phyloP scores from a whole-genome alignment of 2,113 vertebrate genomes.

The Pantherophis guttatus region DNA sequence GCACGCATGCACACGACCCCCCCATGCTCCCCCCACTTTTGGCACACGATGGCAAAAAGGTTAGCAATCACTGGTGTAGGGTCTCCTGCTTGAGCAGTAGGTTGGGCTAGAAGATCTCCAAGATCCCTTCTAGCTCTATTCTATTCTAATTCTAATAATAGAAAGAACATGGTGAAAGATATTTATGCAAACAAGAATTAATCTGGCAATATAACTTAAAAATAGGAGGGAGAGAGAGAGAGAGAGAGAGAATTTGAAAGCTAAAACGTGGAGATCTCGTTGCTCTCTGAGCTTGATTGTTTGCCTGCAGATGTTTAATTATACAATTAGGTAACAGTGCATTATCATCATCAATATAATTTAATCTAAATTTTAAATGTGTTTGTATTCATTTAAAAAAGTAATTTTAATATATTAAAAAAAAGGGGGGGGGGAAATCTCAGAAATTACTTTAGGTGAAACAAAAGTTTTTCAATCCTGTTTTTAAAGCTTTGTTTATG shows the following conservation, averaged over 20 bases:
- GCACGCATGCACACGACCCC: too few relatives aligned
- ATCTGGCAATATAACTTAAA: not conserved
- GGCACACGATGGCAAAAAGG: too few relatives aligned
- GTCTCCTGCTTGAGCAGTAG: too few relatives aligned
- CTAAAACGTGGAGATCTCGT: not conserved
- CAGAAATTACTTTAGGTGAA: not conserved
- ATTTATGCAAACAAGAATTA: not conserved
- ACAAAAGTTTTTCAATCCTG: not conserved
- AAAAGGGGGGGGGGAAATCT: not conserved
- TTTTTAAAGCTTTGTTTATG: not conserved
- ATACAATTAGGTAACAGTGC: not conserved
- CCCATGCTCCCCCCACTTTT: too few relatives aligned
- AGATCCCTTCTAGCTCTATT: not conserved
- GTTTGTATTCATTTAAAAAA: not conserved
- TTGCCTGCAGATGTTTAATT: not conserved
- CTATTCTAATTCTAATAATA: not conserved
- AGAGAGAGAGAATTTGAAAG: not conserved
- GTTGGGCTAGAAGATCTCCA: not conserved
- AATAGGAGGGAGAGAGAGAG: not conserved
- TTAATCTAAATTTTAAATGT: not conserved
- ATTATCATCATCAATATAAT: not conserved
- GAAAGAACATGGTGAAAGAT: slow-evolving; percentile 11
- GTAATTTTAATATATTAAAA: not conserved
- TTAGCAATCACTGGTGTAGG: not conserved
- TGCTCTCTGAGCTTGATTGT: not conserved